A percentile compares a stretch with the other conserved stretches of the same genome.
Conservation (phyloP, 2,113 vertebrate genomes). For the Percopsis transmontana region DNA sequence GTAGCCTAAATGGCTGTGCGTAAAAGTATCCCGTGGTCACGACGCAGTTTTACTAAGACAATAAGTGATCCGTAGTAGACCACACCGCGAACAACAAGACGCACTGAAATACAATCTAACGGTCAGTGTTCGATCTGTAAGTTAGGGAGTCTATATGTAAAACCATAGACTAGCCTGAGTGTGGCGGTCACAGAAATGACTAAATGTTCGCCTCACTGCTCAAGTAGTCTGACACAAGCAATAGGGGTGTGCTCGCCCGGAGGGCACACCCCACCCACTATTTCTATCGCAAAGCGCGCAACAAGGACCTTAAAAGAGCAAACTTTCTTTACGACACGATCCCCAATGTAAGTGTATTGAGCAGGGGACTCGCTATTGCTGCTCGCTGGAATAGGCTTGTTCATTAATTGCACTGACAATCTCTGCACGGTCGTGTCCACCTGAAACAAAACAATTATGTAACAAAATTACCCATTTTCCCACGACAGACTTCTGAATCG, state of each 20-base stretch:
- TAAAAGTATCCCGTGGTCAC: slow-evolving; percentile 63
- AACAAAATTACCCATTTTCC: too few relatives aligned
- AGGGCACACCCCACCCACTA: slow-evolving; percentile 68
- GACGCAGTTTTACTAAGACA: slow-evolving; percentile 39
- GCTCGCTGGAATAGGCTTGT: too few relatives aligned
- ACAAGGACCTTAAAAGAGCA: slow-evolving; percentile 40
- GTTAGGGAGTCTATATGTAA: slow-evolving; percentile 18
- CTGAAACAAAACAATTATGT: too few relatives aligned
- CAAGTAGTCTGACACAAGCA: slow-evolving; percentile 69
- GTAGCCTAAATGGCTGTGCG: slow-evolving; percentile 38
- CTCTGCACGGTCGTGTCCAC: too few relatives aligned
- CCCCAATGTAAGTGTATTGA: not conserved
- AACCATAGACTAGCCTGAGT: slow-evolving; percentile 31
- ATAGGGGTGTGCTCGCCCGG: slow-evolving; percentile 73
- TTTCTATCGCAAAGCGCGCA: slow-evolving; percentile 45
- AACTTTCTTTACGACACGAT: slow-evolving; percentile 39
- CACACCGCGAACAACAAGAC: not conserved
- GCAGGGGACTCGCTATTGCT: too few relatives aligned
- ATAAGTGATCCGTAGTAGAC: not conserved
- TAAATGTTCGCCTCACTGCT: slow-evolving; percentile 63
- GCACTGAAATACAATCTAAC: slow-evolving; percentile 25
- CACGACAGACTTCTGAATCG: too few relatives aligned
- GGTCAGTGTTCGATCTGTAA: slow-evolving; percentile 18
- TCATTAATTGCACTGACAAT: too few relatives aligned
- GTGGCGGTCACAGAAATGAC: slow-evolving; percentile 58